These are phyloP conservation scores for Caenorhabditis sp. DNA, from an alignment of 2,888 invertebrate genomes.

Conservation along the genomic window DNA sequence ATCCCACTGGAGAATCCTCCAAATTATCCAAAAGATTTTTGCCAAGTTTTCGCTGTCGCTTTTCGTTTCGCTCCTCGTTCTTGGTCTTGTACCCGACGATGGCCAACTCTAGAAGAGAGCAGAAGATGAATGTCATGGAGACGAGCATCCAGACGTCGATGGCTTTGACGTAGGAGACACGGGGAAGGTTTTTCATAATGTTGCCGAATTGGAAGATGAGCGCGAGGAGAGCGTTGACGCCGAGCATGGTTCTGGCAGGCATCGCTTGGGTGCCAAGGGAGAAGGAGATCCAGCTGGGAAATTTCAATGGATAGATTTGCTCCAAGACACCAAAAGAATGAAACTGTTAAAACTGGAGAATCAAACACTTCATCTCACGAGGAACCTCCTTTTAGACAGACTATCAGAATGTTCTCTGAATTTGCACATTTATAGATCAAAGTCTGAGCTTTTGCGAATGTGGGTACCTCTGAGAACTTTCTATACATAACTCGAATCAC, in stretches of 20 bases:
- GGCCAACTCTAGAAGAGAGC: constrained; percentile 81
- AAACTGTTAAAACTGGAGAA: no score
- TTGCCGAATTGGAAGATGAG: constrained; percentile 82
- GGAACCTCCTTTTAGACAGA: no score
- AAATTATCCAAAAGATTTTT: constrained; percentile 74
- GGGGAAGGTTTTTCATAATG: constrained; percentile 81
- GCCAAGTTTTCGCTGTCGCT: neutral
- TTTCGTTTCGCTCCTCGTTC: constrained; percentile 76
- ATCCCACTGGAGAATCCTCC: constrained; percentile 72
- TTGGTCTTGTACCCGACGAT: constrained; percentile 81
- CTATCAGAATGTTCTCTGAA: no score
- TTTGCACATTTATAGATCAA: no score
- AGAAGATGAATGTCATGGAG: constrained; percentile 83
- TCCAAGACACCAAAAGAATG: no score
- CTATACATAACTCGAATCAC: no score
- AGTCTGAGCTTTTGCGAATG: no score
- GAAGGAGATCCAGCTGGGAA: constrained; percentile 81
- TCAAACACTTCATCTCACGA: no score
- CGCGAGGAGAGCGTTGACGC: constrained; percentile 80
- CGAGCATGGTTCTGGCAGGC: constrained; percentile 82
- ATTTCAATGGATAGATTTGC: no score
- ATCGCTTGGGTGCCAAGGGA: constrained; percentile 81
- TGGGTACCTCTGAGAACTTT: no score
- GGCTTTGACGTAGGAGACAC: constrained; percentile 83
- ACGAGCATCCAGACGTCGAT: constrained; percentile 83